Evolutionary conservation across 2,888 invertebrate species (phyloP), one percentile per base, ranked within the genome.

Genomic region (Sesia apiformis): DNA sequence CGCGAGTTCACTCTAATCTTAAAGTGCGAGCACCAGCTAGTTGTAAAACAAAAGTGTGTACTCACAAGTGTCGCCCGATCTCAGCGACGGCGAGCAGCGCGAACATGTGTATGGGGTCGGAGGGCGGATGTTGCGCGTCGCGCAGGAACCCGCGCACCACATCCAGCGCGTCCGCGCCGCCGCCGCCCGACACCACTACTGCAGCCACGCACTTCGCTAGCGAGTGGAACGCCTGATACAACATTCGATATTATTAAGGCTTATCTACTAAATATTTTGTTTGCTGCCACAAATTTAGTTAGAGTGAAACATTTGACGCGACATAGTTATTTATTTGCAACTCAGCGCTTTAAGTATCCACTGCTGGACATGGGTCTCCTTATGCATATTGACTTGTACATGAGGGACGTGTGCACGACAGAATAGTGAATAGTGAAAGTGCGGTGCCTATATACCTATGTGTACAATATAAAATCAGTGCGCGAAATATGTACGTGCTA

Each of bases 181-280:
- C 92, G 70, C 95, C 94, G 73, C 95, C 94, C 52, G 94, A 94
- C 54, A 96, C 93, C 7, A 97, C 97, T 55, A 99, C 92, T 0
- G 97, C 97, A 4, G 98, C 98, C 54, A 98, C 97, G 80, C 98
- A 98, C 80, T 98, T 98, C 4, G 99, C 98, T 68, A 99, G 91
- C 39, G 98, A 98, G 82, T 98, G 97, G 88, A 96, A 98, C 23
- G 98, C 98, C 88, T 94, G 92, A 23, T 23, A 23, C 23, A 23
- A 23, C 23, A 23, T 23, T 23, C 23, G 23, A 23, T 23, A 2
- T 23, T 23, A 23, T 23, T 23, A 23, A 23, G 23, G 23, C 23
- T 23, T 23, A 23, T 23, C 23, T 23, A 23, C 23, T 23, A 23
- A 23, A 23, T 23, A 23, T 23, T 1, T 23, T 23, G 23, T 23